Conservation (phyloP, 1,140 invertebrate genomes). For the Sipha flava region DNA sequence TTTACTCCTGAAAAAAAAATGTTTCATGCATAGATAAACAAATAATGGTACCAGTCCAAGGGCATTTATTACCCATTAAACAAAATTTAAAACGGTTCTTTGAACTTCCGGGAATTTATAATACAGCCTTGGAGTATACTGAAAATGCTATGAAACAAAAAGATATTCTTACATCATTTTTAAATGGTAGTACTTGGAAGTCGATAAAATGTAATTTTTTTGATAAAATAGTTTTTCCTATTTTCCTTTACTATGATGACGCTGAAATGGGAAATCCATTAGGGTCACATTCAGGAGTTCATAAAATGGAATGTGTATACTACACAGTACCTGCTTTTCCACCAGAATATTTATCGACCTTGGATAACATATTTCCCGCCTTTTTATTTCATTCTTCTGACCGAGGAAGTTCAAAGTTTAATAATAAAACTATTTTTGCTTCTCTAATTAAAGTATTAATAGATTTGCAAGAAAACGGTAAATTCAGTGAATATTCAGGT, state of each 20-base stretch:
- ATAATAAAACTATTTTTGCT: neutral
- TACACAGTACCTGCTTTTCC: neutral
- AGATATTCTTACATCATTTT: neutral
- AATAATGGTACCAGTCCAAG: neutral
- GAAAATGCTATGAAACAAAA: neutral
- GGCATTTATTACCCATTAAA: neutral
- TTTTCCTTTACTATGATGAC: neutral
- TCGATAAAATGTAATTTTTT: neutral
- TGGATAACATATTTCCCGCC: neutral
- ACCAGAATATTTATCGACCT: neutral
- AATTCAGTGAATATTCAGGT: neutral
- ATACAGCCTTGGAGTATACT: neutral
- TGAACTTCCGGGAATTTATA: neutral
- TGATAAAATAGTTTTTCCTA: neutral
- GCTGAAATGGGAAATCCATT: neutral
- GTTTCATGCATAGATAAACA: neutral
- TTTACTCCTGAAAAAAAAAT: neutral
- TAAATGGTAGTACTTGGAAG: neutral
- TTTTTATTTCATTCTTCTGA: neutral
- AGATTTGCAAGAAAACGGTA: neutral
- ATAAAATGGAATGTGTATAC: neutral
- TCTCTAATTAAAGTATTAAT: neutral
- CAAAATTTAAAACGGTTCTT: neutral
- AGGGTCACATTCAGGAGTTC: neutral
- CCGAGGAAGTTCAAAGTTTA: neutral